Conservation (phyloP, 2,113 vertebrate species). For the Aspiorhynchus laticeps region DNA sequence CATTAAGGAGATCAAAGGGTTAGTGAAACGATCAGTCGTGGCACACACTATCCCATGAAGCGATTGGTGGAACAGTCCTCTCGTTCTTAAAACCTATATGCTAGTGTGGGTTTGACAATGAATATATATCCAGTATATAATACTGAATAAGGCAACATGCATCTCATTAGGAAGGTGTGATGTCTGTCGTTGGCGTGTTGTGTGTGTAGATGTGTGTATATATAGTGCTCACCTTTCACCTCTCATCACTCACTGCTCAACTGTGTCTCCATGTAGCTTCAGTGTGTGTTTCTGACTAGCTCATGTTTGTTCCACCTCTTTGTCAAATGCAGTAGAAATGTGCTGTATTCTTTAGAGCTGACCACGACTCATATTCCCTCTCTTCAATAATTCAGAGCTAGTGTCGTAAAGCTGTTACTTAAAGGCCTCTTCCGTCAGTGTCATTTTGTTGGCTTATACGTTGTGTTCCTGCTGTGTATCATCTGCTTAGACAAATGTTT, state of each 20-base stretch:
- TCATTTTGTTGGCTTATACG: slow-evolving; percentile 42
- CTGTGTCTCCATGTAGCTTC: not conserved
- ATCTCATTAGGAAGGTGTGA: slow-evolving; percentile 32
- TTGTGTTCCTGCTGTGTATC: slow-evolving; percentile 31
- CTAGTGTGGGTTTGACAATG: not conserved
- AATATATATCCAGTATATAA: not conserved
- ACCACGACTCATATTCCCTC: slow-evolving; percentile 46
- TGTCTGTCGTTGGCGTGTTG: slow-evolving; percentile 32
- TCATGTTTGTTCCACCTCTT: slow-evolving; percentile 24
- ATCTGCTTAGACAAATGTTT: slow-evolving; percentile 42
- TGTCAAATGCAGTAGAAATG: slow-evolving; percentile 19
- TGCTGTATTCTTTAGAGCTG: slow-evolving; percentile 31
- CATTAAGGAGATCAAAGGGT: slow-evolving; percentile 56
- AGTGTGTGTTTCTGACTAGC: slow-evolving; percentile 16
- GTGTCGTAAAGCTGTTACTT: slow-evolving; percentile 49
- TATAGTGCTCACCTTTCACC: slow-evolving; percentile 46
- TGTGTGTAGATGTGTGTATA: slow-evolving; percentile 40
- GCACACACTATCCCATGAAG: slow-evolving; percentile 13
- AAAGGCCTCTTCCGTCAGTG: slow-evolving; percentile 49
- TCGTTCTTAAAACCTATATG: not conserved
- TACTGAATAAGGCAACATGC: not conserved
- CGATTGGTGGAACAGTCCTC: not conserved
- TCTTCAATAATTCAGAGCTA: slow-evolving; percentile 49
- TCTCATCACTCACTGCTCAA: slow-evolving; percentile 36
- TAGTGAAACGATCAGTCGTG: not conserved